Base-by-base conservation (phyloP, 2,888 invertebrate genomes). In the Drosophila hamatofila region DNA sequence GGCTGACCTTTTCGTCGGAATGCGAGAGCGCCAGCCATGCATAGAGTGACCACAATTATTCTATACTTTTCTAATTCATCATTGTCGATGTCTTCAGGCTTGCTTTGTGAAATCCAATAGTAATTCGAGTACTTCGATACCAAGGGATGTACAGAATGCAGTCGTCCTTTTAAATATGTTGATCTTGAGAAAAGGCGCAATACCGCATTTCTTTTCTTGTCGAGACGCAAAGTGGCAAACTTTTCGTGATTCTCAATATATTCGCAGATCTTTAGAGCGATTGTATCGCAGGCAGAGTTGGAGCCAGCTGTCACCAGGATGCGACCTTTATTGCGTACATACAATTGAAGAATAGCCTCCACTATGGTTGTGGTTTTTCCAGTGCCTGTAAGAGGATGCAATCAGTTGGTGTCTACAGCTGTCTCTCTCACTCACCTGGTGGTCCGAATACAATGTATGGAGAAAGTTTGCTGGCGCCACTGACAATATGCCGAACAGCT, bases 381-480 rank as follows among this genome's bases (percentile, higher is more conserved):
- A n/a, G 96, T 96, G 94, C 95, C 69, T 95, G 72, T 30, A 60
- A 60, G 14, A n/a, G 23, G 12, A 52, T 52, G 37, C 11, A 11
- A n/a, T 37, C 16, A 52, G 52, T 25, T n/a, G 6, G 7, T 52
- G 23, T 23, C 35, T 16, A 52, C 14, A 35, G 16, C 5, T 11
- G 8, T 52, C 23, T 23, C 37, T 21, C 21, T 16, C 12, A 33
- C 65, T 51, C 96, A 68, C 97, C 97, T 48, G 97, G 97, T 41
- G 98, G 97, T 12, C 98, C 98, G 93, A 96, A 97, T 58, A 98
- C 94, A 33, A 97, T 94, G 88, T 97, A 98, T 0, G 98, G 97
- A 2, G 94, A 94, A 3, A 94, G 94, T 16, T 94, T 93, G 0
- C 95, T 94, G 2, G 95, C 94, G 16, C 94, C 95, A 23, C 94